Base-by-base conservation (phyloP, 2,888 invertebrate genomes). In the Sesia apiformis region DNA sequence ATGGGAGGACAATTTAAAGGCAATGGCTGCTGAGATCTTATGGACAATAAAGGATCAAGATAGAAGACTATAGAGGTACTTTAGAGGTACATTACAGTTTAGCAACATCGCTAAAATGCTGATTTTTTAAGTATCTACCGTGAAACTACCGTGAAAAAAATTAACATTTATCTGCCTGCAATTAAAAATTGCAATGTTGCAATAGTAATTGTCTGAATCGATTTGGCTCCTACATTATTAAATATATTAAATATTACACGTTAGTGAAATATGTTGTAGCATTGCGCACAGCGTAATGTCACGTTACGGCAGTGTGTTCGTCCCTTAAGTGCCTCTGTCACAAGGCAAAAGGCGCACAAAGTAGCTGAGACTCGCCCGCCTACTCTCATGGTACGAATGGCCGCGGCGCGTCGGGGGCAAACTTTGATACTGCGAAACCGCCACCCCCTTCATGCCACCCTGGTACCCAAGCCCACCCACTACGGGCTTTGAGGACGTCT, bases 271-370 rank as follows among this genome's bases (percentile, higher is more conserved):
- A 7, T 46, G 46, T 41, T 6, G 41, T 46, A 46, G n/a, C 46
- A 8, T 46, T 23, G 3, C 23, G 46, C 46, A 8, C 46, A 46
- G 8, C 38, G 39, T 52, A 53, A 82, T 77, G 78, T 76, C 74
- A 76, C 74, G 64, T 61, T 65, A 72, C 69, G 76, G 65, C 74
- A 69, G 77, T 83, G 79, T 82, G 79, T 72, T 72, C 75, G 84
- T 86, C 87, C 87, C 87, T 84, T 83, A 88, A 88, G 88, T 88
- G 87, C 84, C 80, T 74, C 81, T 81, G 87, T 85, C 87, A 85
- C 80, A 78, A 80, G 76, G 79, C 87, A 84, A 86, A 86, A 86
- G 86, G 85, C 87, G 86, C 81, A 83, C 86, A 82, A 85, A 85
- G 85, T 85, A 84, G 76, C 74, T 68, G 67, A 71, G 67, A 73